These are phyloP conservation scores for Fregetta grallaria DNA, from an alignment of 2,113 vertebrate genomes.

Conservation along the genomic window DNA sequence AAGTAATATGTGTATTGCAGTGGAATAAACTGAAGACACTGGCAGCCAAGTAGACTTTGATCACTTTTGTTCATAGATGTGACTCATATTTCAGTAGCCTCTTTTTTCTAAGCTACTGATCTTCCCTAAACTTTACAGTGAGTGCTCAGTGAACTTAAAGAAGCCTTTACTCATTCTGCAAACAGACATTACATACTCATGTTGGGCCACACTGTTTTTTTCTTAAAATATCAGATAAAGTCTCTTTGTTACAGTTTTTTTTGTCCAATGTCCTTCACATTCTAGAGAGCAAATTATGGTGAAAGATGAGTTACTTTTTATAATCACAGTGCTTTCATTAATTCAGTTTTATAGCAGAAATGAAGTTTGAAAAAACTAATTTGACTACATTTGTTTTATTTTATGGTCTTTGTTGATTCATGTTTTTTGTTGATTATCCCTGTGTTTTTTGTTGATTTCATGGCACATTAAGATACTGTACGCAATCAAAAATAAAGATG, in stretches of 20 bases:
- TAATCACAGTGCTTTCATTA: neutral
- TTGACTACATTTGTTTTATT: neutral
- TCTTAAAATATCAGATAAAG: neutral
- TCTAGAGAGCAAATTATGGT: neutral
- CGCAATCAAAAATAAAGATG: neutral
- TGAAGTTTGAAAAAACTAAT: neutral
- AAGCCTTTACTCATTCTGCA: neutral
- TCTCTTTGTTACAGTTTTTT: neutral
- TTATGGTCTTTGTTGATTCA: neutral
- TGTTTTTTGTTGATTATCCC: neutral
- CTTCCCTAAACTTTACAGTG: slow-evolving; percentile 16
- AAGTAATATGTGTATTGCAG: neutral
- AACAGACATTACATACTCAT: neutral
- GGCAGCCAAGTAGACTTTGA: slow-evolving; percentile 13
- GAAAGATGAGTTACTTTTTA: neutral
- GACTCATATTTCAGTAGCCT: neutral
- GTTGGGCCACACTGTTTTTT: neutral
- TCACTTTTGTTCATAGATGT: slow-evolving; percentile 25
- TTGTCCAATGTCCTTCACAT: neutral
- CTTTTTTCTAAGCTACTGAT: slow-evolving; percentile 1
- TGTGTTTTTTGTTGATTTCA: neutral
- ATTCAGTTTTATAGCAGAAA: neutral
- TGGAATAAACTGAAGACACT: neutral
- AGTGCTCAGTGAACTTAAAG: neutral
- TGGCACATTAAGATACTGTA: neutral